phyloP scores from a whole-genome alignment of 2,888 invertebrate species.

The Cremastinae sp. region DNA sequence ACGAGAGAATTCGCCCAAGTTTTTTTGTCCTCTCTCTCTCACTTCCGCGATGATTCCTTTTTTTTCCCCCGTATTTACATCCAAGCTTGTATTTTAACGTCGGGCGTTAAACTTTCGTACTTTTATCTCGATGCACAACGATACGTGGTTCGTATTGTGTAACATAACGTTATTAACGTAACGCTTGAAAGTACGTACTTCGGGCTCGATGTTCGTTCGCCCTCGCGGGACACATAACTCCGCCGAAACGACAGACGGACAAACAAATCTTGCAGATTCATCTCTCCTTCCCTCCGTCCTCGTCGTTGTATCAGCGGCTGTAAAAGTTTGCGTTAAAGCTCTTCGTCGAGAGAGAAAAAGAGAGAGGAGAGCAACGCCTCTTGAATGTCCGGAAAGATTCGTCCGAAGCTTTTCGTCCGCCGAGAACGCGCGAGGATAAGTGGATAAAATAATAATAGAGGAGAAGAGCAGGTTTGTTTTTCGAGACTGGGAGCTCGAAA shows the following conservation, averaged over 20 bases:
- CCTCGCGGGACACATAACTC: conserved; percentile 20
- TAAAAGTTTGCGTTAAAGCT: conserved; percentile 3
- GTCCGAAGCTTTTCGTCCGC: too few species aligned
- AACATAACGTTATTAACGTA: conserved; percentile 16
- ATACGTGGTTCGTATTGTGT: conserved; percentile 1
- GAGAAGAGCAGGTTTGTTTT: conserved; percentile 41
- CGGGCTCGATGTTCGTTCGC: conserved; percentile 6
- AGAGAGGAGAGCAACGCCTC: too few species aligned
- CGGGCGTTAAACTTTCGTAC: conserved; percentile 31
- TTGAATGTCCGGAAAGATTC: background rate
- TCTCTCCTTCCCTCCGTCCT: background rate
- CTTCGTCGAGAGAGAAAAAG: background rate
- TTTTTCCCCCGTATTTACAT: conserved; percentile 5
- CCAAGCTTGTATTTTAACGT: conserved; percentile 30
- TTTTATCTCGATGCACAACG: conserved; percentile 23
- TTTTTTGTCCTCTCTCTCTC: background rate
- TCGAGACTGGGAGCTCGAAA: conserved; percentile 29
- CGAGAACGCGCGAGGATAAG: conserved; percentile 29
- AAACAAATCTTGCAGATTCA: conserved; percentile 12
- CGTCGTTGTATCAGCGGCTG: background rate
- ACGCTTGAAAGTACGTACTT: conserved; percentile 2
- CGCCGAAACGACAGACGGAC: background rate
- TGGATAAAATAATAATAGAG: conserved; percentile 52
- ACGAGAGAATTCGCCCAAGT: conserved; percentile 18
- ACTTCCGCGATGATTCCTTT: too few species aligned